Evolutionary conservation across 2,113 vertebrate species (phyloP).

Genomic region (Pedionomus torquatus): DNA sequence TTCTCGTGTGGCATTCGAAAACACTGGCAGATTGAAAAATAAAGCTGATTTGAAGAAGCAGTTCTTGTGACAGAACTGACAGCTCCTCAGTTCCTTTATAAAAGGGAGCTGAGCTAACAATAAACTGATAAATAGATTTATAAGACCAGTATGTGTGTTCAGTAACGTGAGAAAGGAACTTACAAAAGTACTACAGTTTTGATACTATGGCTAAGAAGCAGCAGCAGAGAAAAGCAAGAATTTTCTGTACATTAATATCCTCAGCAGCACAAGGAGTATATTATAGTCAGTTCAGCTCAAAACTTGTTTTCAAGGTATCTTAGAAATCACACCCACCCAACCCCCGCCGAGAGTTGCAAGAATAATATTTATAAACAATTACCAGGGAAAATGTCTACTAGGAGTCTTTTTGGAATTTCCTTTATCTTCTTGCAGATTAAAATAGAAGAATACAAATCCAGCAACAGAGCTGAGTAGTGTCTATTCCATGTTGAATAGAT

Average conservation of each 20-base stretch:
- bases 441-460: not conserved
- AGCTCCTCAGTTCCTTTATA: slow-evolving; percentile 7
- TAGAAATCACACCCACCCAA: not conserved
- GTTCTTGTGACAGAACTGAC: not conserved
- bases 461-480: accelerated
- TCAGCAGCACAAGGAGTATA: not conserved
- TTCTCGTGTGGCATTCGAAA: not conserved
- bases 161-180: not conserved
- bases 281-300: not conserved
- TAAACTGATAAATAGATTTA: slow-evolving; percentile 30
- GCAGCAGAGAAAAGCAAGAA: not conserved
- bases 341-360: not conserved
- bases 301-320: not conserved
- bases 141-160: not conserved
- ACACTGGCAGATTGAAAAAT: not conserved
- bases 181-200: not conserved
- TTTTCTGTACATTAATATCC: not conserved
- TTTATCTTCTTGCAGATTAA: not conserved
- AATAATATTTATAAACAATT: not conserved
- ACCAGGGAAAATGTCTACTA: not conserved
- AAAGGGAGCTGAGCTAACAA: slow-evolving; percentile 32
- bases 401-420: not conserved
- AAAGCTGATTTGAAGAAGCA: slow-evolving; percentile 28
- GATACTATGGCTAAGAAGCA: not conserved
- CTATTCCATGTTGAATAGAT: not conserved